Evolutionary conservation across 2,113 vertebrate species (phyloP).

Genomic region (Scolopax mira): DNA sequence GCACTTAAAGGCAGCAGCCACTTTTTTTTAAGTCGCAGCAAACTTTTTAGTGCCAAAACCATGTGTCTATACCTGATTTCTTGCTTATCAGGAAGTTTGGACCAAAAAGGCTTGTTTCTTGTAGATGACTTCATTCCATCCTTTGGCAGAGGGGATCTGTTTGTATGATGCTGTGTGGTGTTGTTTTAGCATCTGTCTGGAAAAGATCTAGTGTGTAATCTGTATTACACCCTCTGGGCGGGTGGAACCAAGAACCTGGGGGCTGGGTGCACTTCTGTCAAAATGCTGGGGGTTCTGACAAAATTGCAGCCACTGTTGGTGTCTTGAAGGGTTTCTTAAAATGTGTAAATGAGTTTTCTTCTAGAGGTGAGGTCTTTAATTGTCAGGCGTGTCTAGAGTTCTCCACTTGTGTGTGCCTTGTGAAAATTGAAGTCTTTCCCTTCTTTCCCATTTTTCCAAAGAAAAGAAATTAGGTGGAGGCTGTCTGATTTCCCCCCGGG

Average conservation of each 20-base stretch:
- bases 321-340: background rate
- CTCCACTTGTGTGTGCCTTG: background rate
- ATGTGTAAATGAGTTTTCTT: background rate
- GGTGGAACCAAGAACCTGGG: background rate
- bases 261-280: background rate
- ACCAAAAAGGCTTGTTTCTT: background rate
- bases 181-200: background rate
- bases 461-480: background rate
- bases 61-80: background rate
- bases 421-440: background rate
- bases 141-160: background rate
- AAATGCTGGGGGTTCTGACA: too few species aligned
- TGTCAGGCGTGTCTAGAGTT: background rate
- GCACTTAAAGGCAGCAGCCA: background rate
- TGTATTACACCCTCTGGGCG: background rate
- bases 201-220: background rate
- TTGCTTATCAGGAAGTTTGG: background rate
- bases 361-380: background rate
- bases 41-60: background rate
- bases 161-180: background rate
- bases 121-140: background rate
- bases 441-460: background rate
- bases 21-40: background rate
- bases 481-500: background rate
- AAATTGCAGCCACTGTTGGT: background rate